Percentiles rank a stretch among this genome's conserved stretches.
Evolutionary conservation across 2,113 vertebrate genomes (phyloP).

Genomic region (Alaudala cheleensis): DNA sequence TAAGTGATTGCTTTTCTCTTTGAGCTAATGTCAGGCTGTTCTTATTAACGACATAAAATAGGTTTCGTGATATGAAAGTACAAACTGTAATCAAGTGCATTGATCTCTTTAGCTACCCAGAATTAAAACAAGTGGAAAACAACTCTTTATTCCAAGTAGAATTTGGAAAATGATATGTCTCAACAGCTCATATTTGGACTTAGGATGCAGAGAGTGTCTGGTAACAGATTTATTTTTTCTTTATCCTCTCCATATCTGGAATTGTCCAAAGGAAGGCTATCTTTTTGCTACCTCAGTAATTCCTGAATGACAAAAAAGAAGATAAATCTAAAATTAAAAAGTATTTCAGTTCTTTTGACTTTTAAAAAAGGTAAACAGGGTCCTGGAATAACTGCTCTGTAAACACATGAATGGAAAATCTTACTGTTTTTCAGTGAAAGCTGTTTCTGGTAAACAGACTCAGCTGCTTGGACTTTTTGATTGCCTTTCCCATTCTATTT

Average conservation of each 20-base stretch:
- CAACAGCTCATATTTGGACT: neutral
- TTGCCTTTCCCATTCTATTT: neutral
- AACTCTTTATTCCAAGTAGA: neutral
- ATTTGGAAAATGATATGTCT: neutral
- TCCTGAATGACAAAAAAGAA: neutral
- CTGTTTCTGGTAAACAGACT: neutral
- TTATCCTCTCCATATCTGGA: neutral
- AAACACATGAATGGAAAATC: neutral
- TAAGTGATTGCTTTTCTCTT: slow-evolving; percentile 59
- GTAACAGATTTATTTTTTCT: neutral
- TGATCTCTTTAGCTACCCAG: neutral
- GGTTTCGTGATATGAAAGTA: slow-evolving; percentile 45
- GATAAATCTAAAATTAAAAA: neutral
- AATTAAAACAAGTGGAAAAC: slow-evolving; percentile 20
- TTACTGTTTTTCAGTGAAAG: neutral
- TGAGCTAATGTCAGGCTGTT: slow-evolving; percentile 48
- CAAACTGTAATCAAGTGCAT: slow-evolving; percentile 36
- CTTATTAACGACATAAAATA: slow-evolving; percentile 49
- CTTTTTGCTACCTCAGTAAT: neutral
- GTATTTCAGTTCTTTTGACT: neutral
- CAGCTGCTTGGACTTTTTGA: neutral
- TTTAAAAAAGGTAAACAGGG: neutral
- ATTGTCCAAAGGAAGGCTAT: neutral
- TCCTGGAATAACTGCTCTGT: neutral
- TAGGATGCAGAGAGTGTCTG: neutral